These are phyloP conservation scores for Heliconius erato DNA, from an alignment of 2,888 invertebrate species.

Conservation along the genomic window DNA sequence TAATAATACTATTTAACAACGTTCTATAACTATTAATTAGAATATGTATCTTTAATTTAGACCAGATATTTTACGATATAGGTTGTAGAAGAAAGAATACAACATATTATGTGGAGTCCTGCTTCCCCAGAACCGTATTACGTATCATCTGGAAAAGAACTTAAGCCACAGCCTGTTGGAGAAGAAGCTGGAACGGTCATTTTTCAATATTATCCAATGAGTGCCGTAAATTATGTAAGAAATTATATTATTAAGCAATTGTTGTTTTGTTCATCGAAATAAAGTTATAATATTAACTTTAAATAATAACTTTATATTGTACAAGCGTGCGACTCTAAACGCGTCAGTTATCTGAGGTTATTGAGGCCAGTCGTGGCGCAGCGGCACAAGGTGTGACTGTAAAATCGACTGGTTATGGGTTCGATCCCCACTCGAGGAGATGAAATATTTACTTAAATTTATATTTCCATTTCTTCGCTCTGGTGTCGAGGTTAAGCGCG, in stretches of 20 bases:
- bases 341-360: too few relatives aligned
- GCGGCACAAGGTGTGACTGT: too few relatives aligned
- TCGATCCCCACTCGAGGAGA: too few relatives aligned
- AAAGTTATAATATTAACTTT: not conserved
- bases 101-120: conserved; percentile 91
- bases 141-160: conserved; percentile 90
- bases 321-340: too few relatives aligned
- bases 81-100: conserved; percentile 93
- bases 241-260: not conserved
- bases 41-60: not conserved
- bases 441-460: too few relatives aligned
- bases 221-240: conserved; percentile 95
- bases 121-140: conserved; percentile 93
- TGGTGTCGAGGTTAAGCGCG: too few relatives aligned
- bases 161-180: conserved; percentile 93
- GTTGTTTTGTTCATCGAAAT: not conserved
- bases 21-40: not conserved
- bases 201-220: conserved; percentile 94
- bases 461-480: too few relatives aligned
- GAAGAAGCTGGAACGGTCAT: conserved; percentile 94
- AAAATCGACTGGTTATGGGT: too few relatives aligned
- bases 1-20: conserved; percentile 64
- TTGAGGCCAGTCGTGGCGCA: too few relatives aligned
- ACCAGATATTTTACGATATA: conserved; percentile 61
- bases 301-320: too few relatives aligned